Evolutionary conservation across 2,797 vertebrate genomes (phyloP), one percentile per base, ranked within the genome.

Genomic region (Chelmon rostratus): DNA sequence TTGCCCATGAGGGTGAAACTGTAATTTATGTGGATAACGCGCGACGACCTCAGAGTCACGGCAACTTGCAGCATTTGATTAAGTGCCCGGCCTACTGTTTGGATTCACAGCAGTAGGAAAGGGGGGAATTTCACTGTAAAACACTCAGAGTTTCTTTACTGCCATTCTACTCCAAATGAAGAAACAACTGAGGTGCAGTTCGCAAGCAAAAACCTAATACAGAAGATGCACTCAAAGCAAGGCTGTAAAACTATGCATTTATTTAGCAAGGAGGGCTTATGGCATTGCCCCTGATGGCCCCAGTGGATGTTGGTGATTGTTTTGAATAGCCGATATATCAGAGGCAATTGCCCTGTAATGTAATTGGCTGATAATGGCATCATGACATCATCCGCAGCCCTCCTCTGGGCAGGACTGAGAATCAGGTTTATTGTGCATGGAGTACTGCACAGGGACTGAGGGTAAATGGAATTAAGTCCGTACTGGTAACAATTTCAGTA

Each of bases 281-380:
- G 37, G 73, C 50, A 81, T 83, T 76, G 57, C 63, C 64, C 38
- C 73, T 44, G 68, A 85, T 87, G 90, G 82, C 49, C 83, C 78
- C 85, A 79, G 77, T 89, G 82, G 72, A 87, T 88, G 83, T 67
- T 84, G 75, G 77, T 88, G 87, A 93, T 91, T 91, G 87, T 92
- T 91, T 90, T 87, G 78, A 92, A 91, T 90, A 85, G 88, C 87
- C 88, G 87, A 86, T 94, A 91, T 86, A 85, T 93, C 90, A 90
- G 67, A 89, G 68, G 76, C 88, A 91, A 94, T 92, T 91, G 86
- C 82, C 83, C 77, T 82, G 76, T 93, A 94, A 94, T 93, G 88
- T 88, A 91, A 94, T 92, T 91, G 90, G 76, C 84, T 88, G 79
- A 89, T 93, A 93, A 93, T 93, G 84, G 74, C 79, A 81, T 86